These are phyloP conservation scores for Eufriesea mexicana DNA, from an alignment of 1,140 invertebrate genomes.

Conservation along the genomic window DNA sequence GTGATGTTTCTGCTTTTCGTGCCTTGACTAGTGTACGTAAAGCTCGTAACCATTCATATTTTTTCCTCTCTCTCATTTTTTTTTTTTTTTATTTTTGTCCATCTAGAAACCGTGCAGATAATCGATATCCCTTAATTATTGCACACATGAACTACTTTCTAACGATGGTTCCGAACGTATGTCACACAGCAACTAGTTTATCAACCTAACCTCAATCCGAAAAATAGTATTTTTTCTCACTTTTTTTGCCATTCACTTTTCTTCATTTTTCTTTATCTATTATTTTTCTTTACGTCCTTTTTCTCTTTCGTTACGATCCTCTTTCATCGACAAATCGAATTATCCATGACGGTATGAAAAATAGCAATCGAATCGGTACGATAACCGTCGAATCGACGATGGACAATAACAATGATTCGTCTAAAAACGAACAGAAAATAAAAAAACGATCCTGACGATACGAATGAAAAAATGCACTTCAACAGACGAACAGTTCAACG, in stretches of 20 bases:
- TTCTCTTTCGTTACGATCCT: slow-evolving; percentile 9
- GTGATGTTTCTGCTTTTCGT: slow-evolving; percentile 70
- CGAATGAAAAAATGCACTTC: not conserved
- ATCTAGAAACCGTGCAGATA: slow-evolving; percentile 61
- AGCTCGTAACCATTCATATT: slow-evolving; percentile 68
- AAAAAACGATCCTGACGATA: slow-evolving; percentile 9
- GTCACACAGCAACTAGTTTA: slow-evolving; percentile 51
- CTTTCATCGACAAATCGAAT: not conserved
- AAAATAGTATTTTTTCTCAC: slow-evolving; percentile 33
- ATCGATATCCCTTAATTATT: slow-evolving; percentile 60
- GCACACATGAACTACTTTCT: slow-evolving; percentile 59
- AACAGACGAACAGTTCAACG: slow-evolving; percentile 8
- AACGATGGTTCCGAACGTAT: slow-evolving; percentile 49
- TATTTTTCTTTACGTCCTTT: not conserved
- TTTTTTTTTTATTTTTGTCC: slow-evolving; percentile 16
- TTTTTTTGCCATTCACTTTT: not conserved
- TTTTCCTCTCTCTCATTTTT: not conserved
- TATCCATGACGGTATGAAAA: slow-evolving; percentile 30
- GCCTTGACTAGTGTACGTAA: slow-evolving; percentile 74
- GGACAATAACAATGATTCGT: slow-evolving; percentile 22
- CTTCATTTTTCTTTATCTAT: not conserved
- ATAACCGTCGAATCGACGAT: slow-evolving; percentile 13
- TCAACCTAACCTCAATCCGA: slow-evolving; percentile 30
- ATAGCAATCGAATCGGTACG: not conserved
- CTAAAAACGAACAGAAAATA: not conserved